These are phyloP conservation scores for Bombus huntii DNA, from an alignment of 1,140 invertebrate species.

Conservation along the genomic window DNA sequence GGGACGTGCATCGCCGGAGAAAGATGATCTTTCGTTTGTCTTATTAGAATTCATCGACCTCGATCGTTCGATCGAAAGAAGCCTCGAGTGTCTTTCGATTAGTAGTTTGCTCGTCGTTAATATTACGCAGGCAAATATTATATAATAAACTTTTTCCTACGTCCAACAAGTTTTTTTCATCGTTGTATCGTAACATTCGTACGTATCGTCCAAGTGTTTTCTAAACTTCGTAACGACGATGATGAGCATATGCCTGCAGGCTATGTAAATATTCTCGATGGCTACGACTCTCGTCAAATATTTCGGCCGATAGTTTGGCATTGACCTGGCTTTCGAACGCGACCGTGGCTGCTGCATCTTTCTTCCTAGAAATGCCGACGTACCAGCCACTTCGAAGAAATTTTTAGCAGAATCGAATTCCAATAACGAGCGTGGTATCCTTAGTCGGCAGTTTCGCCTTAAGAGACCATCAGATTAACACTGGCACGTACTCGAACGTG, in stretches of 20 bases:
- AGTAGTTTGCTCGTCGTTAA: not conserved
- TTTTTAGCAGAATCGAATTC: slow-evolving; percentile 11
- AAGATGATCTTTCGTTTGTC: not conserved
- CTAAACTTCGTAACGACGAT: not conserved
- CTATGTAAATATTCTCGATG: not conserved
- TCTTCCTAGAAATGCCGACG: not conserved
- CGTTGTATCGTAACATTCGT: not conserved
- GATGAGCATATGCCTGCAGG: not conserved
- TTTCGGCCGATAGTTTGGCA: slow-evolving; percentile 2
- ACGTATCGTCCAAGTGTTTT: not conserved
- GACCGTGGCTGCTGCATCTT: not conserved
- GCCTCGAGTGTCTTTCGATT: too few species aligned
- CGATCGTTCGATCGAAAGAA: not conserved
- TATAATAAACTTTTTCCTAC: not conserved
- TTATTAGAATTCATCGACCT: not conserved
- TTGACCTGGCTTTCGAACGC: not conserved
- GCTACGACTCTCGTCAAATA: not conserved
- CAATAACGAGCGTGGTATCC: not conserved
- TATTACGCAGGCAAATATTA: slow-evolving; percentile 1
- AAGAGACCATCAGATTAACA: slow-evolving; percentile 20
- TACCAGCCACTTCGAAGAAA: not conserved
- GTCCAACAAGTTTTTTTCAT: not conserved
- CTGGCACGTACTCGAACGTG: not conserved
- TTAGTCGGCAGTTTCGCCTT: slow-evolving; percentile 1
- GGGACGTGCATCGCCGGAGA: not conserved